Evolutionary conservation across 2,797 vertebrate species (phyloP).

Genomic region (Amniataba percoides): DNA sequence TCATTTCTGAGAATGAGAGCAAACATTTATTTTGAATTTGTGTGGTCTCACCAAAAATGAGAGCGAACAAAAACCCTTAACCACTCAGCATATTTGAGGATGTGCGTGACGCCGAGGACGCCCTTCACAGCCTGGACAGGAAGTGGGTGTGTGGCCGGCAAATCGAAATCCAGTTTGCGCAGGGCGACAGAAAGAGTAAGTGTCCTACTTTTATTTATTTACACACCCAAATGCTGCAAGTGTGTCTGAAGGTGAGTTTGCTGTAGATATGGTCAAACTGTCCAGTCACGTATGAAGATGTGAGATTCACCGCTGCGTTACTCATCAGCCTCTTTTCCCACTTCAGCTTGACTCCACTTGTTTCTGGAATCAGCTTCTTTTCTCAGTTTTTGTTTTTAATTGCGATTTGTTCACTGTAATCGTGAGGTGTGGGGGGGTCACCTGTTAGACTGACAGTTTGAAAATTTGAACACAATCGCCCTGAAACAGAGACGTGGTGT

Average conservation of each 20-base stretch:
- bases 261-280: not conserved
- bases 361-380: no score
- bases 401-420: no score
- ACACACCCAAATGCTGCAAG: not conserved
- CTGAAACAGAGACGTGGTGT: no score
- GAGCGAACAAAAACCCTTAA: slow-evolving; percentile 90
- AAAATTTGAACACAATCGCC: no score
- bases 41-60: slow-evolving; percentile 43
- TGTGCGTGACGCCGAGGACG: slow-evolving; percentile 96
- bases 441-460: no score
- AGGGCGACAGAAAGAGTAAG: slow-evolving; percentile 98
- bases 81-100: slow-evolving; percentile 95
- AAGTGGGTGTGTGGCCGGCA: slow-evolving; percentile 99
- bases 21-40: slow-evolving; percentile 39
- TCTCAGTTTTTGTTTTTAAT: no score
- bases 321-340: not conserved
- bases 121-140: slow-evolving; percentile 96
- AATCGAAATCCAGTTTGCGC: slow-evolving; percentile 99
- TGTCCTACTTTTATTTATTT: slow-evolving; percentile 10
- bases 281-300: not conserved
- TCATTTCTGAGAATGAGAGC: not conserved
- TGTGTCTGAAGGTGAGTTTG: not conserved
- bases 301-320: not conserved
- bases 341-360: no score
- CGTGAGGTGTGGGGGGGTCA: no score